Base-by-base conservation (phyloP, 1,140 invertebrate genomes). In the Drosophila chauvacae region DNA sequence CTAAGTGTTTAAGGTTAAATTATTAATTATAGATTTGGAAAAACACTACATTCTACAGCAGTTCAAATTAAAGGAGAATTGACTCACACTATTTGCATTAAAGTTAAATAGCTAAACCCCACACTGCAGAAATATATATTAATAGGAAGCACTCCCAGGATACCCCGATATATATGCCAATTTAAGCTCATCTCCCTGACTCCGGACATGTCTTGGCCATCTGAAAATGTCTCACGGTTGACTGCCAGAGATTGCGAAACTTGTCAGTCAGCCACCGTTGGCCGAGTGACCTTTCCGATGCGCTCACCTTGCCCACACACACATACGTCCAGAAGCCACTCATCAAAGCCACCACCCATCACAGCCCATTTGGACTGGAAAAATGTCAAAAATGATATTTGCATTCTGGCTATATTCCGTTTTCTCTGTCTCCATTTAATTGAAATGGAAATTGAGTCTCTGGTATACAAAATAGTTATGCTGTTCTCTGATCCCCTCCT, bases 301-400 rank as follows among this genome's bases (percentile, higher is more conserved):
- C 66, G 14, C 53, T 58, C 20, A 72, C 51, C 69, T 70, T 66
- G 62, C 30, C 23, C 10, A 20, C 23, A 23, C 23, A 23, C 23
- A 44, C 11, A 28, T 28, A 14, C 16, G 7, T 18, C n/a, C 33
- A 30, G 20, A 14, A 11, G 10, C 9, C 33, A 44, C 4, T 11
- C 18, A n/a, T 11, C 4, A 26, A 13, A 60, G 14, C 16, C n/a
- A n/a, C 26, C 14, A 14, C 55, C 55, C 56, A 45, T 23, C 23
- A 23, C 1, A 14, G 4, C 35, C 35, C 69, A 41, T 13, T 83
- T 50, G 50, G 23, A 64, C 58, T 64, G 62, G 65, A 86, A 79
- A 85, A 79, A 72, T 79, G 70, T 86, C 82, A 86, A 86, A 85
- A 72, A 72, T 63, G 69, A 56, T 82, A 78, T 82, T 86, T 86